Base-by-base conservation (phyloP, 2,113 vertebrate genomes). In the Tetrao urogallus region DNA sequence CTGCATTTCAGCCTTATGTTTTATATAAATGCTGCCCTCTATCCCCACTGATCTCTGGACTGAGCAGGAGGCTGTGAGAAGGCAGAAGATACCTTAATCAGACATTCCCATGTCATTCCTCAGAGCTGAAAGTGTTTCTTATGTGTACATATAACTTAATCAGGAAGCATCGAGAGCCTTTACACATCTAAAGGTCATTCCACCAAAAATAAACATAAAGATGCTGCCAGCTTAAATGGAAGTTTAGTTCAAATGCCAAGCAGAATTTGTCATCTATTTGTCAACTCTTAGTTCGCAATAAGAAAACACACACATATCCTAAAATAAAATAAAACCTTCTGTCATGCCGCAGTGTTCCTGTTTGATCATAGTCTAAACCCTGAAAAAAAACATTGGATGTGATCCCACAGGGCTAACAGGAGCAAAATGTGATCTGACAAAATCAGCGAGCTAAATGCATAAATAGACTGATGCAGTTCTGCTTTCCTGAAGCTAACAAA, bases 181-280 rank as follows among this genome's bases (percentile, higher is more conserved):
- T 85, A 92, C 82, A 76, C 80, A 77, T 83, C 20, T 10, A 93
- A 94, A 95, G 95, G 96, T 95, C 94, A 96, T 88, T 79, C 88
- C 79, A 83, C 92, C 95, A 92, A 95, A 96, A 96, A 96, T 97
- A 97, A 93, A 96, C 90, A 71, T 74, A 81, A 91, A 92, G 88
- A 45, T 10, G 1, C 93, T 91, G 92, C 81, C 94, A 94, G 86
- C 89, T 89, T 97, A 50, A 50, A 84, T 88, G 89, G 52, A 96
- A 83, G 82, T 96, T 92, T 93, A 91, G 48, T 87, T 91, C 89
- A 93, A 89, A 89, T 94, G 96, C 93, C 95, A 94, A 81, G 61
- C 86, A 90, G 88, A 76, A 89, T 93, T 93, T 96, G 84, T 94
- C 96, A 93, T 93, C 92, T 89, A 72, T 90, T 95, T 93, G 91